phyloP scores from a whole-genome alignment of 2,797 vertebrate species.

The Erpetoichthys calabaricus region DNA sequence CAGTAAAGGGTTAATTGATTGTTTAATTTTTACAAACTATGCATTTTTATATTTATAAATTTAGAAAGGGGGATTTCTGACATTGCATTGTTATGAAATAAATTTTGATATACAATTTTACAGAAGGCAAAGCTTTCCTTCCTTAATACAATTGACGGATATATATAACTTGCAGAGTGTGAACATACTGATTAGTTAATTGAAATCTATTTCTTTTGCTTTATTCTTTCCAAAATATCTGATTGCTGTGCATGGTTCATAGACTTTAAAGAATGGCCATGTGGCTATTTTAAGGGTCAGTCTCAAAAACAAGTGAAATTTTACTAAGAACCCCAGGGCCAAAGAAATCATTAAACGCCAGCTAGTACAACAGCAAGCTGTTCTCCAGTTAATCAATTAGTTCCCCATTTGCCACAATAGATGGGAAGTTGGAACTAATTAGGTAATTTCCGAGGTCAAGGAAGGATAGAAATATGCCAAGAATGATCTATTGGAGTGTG shows the following conservation, averaged over 20 bases:
- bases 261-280: not conserved
- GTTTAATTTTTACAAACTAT: too few species aligned
- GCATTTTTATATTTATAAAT: too few species aligned
- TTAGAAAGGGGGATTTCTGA: too few species aligned
- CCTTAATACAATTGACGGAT: not conserved
- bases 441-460: constrained; percentile 23
- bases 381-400: constrained; percentile 13
- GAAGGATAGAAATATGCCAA: constrained; percentile 6
- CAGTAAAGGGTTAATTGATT: too few species aligned
- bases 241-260: not conserved
- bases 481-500: constrained; percentile 4
- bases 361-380: constrained; percentile 5
- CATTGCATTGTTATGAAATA: too few species aligned
- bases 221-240: not conserved
- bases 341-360: not conserved
- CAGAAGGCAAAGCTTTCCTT: too few species aligned
- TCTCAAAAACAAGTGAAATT: not conserved
- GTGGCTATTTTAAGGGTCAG: constrained; percentile 5
- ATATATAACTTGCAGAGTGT: too few species aligned
- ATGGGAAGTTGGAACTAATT: constrained; percentile 22
- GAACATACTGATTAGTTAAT: not conserved
- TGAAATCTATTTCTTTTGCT: not conserved
- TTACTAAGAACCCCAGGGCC: not conserved
- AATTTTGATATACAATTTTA: too few species aligned
- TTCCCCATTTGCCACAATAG: constrained; percentile 14